Conservation (phyloP, 2,797 vertebrate species). For the Stomatorhinus walkeri region DNA sequence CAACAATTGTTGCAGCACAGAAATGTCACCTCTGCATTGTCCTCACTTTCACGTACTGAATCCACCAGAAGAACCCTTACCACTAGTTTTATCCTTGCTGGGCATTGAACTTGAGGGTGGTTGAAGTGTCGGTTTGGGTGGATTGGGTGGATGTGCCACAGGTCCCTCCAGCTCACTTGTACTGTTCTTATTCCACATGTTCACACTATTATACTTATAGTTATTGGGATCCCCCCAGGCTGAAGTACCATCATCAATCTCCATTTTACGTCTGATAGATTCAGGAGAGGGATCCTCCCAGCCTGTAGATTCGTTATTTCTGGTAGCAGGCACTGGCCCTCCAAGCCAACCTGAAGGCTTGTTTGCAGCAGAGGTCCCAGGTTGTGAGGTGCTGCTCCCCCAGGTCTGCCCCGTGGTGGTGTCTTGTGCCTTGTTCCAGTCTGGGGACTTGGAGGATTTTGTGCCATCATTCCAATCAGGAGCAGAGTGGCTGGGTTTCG, state of each 20-base stretch:
- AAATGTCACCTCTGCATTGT: not conserved
- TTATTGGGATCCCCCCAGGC: conserved; percentile 92
- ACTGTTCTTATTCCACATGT: conserved; percentile 91
- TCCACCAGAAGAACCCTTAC: conserved; percentile 47
- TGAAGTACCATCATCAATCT: conserved; percentile 93
- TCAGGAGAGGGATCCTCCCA: conserved; percentile 96
- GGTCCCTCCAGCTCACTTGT: conserved; percentile 66
- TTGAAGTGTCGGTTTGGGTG: conserved; percentile 45
- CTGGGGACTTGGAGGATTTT: conserved; percentile 49
- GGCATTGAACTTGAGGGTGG: conserved; percentile 55
- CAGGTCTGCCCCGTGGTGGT: conserved; percentile 73
- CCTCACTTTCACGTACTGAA: not conserved
- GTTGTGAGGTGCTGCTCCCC: conserved; percentile 60
- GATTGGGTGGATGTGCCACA: conserved; percentile 53
- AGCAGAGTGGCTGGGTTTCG: conserved; percentile 56
- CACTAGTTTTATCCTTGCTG: conserved; percentile 56
- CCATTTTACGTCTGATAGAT: conserved; percentile 91
- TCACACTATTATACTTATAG: conserved; percentile 86
- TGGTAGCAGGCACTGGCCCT: conserved; percentile 56
- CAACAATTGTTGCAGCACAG: not conserved
- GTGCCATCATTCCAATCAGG: conserved; percentile 32
- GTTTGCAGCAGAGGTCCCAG: conserved; percentile 51
- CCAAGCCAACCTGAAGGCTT: conserved; percentile 74
- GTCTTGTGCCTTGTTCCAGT: conserved; percentile 79
- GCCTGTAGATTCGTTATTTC: conserved; percentile 67